These are phyloP conservation scores for Orbicella faveolata DNA, from an alignment of 64 coral and sea anemone species.

Conservation along the genomic window DNA sequence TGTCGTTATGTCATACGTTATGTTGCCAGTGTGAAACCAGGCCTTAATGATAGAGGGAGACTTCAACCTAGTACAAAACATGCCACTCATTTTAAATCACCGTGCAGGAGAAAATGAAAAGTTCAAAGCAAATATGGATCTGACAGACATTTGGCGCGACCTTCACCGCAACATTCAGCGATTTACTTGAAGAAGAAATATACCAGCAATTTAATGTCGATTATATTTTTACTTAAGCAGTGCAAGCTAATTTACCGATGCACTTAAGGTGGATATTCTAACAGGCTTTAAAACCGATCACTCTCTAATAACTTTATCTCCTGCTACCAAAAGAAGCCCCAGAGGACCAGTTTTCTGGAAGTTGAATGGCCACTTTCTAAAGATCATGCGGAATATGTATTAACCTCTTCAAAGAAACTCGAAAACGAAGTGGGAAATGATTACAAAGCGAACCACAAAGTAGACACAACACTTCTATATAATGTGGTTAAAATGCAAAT, in stretches of 20 bases:
- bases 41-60: neutral
- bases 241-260: neutral
- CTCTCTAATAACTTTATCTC: constrained; percentile 12
- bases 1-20: too few relatives aligned
- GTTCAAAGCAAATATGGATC: neutral
- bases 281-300: constrained; percentile 38
- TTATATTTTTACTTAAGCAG: constrained; percentile 20
- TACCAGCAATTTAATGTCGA: constrained; percentile 20
- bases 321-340: neutral
- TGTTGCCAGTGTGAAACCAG: too few relatives aligned
- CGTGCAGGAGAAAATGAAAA: neutral
- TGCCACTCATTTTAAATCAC: constrained; percentile 18
- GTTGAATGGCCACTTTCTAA: neutral
- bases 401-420: neutral
- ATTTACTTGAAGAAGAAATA: constrained; percentile 14
- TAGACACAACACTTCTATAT: neutral
- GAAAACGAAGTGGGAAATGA: neutral
- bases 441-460: neutral
- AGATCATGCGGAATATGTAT: neutral
- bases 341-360: constrained; percentile 32
- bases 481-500: constrained; percentile 21
- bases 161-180: neutral
- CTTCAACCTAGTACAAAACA: constrained; percentile 19
- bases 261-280: constrained; percentile 14
- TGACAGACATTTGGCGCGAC: constrained; percentile 4